Evolutionary conservation across 2,888 invertebrate genomes (phyloP), one percentile per base, ranked within the genome.

Genomic region (Lathronympha strigana): DNA sequence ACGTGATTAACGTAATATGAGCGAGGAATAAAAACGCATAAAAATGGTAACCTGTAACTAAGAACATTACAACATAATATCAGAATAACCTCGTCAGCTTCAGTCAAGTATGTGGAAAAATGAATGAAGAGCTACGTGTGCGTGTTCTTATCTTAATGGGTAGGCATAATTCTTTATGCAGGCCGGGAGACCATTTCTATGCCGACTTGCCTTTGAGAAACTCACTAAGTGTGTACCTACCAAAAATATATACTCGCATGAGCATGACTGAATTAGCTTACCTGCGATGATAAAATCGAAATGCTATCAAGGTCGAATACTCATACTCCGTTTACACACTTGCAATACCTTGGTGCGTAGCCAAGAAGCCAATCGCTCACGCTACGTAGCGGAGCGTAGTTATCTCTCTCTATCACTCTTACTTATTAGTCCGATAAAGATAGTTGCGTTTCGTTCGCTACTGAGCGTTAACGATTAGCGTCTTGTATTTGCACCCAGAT

Each of bases 131-230:
- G 60, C 53, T 36, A 45, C 23, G 60, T 60, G 45, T 60, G 45
- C 58, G 60, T 15, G n/a, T n/a, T 17, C 58, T 64, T 64, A 64
- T 58, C 63, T 64, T 51, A 64, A 64, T 58, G 58, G 63, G 43
- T 28, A 28, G 53, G 60, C 60, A 47, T 64, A 64, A 64, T 64
- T 64, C 63, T 64, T 64, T 60, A 64, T 60, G 45, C 51, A 53
- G 40, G 28, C 55, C 50, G 49, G 25, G 58, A 23, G 45, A 45
- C 43, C 60, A 25, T 60, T 63, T 51, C 63, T 50, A 25, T 33
- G 55, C 51, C 31, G 31, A 31, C 36, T 51, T 43, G 23, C 63
- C 40, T 63, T 63, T 63, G n/a, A 49, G 47, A 38, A 55, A 55
- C 33, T 17, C 43, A 28, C 36, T 6, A 11, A 63, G 47, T 38